Conservation (phyloP, 2,113 vertebrate genomes). For the Pagrus major region DNA sequence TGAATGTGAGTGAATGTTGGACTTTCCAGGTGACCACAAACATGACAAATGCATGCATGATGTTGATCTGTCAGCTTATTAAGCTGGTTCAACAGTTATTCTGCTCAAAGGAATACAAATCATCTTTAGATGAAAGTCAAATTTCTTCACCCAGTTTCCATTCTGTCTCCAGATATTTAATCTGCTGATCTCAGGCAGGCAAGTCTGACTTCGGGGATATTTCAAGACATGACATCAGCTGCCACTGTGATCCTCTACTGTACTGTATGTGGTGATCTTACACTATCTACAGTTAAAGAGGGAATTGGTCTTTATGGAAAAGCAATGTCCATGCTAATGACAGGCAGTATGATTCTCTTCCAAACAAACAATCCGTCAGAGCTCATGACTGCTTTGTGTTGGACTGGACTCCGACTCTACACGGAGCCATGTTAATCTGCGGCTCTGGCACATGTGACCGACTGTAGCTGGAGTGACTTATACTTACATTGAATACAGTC, state of each 20-base stretch:
- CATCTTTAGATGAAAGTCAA: background rate
- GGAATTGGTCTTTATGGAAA: slow-evolving; percentile 16
- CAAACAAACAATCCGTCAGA: slow-evolving; percentile 55
- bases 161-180: background rate
- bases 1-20: background rate
- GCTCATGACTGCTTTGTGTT: slow-evolving; percentile 46
- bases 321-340: slow-evolving; percentile 41
- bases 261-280: background rate
- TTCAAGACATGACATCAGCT: slow-evolving; percentile 50
- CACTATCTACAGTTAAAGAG: slow-evolving; percentile 8
- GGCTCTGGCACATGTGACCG: slow-evolving; percentile 57
- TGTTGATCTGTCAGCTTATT: background rate
- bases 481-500: slow-evolving; percentile 69
- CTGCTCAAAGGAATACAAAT: background rate
- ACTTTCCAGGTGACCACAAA: background rate
- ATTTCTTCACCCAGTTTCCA: background rate
- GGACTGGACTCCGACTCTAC: slow-evolving; percentile 47
- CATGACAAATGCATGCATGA: background rate
- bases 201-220: slow-evolving; percentile 31
- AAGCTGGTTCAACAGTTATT: background rate
- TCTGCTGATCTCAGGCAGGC: slow-evolving; percentile 12
- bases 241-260: slow-evolving; percentile 15
- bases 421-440: slow-evolving; percentile 57
- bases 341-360: slow-evolving; percentile 10
- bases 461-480: slow-evolving; percentile 54